Base-by-base conservation (phyloP, 2,797 vertebrate species). In the Darevskia nairensis region DNA sequence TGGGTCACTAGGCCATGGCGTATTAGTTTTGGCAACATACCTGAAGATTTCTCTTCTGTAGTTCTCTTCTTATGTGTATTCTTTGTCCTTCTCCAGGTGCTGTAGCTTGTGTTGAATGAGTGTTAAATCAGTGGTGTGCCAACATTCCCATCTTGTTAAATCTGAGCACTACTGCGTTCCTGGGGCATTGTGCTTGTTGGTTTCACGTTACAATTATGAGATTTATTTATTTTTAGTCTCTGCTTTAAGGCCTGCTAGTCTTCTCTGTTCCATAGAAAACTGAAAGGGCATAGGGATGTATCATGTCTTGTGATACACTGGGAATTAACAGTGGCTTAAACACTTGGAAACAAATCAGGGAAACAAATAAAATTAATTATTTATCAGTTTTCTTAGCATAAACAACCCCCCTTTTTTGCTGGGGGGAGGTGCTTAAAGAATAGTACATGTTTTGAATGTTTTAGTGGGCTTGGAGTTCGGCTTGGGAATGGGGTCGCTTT, bases 111-210 rank as follows among this genome's bases (percentile, higher is more conserved):
- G 19, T 55, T 82, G 21, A 90, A 41, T 44, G 68, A 84, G 66
- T 72, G 1, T 81, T 94, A 87, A 39, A 32, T 32, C 81, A 64
- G 0, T 68, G n/a, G 39, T 29, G 11, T 80, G 15, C 5, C 2
- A 80, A 0, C 68, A 88, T 10, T 5, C 29, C 69, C n/a, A 25
- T 83, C 23, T 6, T 11, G 61, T 0, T 80, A 85, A 35, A 27
- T 0, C 0, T 78, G 71, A 11, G 59, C 17, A 1, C 23, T 46
- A 75, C 55, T 71, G 32, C n/a, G 55, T 23, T 80, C 81, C 61
- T 87, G n/a, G n/a, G 44, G 66, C 25, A 17, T 50, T 71, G 9
- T 0, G 0, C 0, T 61, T 5, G 21, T 50, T 35, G 68, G 77
- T 21, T 64, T 80, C 32, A 8, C 64, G 17, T 27, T 89, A 66